Evolutionary conservation across 1,140 invertebrate species (phyloP), one percentile per base, ranked within the genome.

Genomic region (Nautilus pompilius): DNA sequence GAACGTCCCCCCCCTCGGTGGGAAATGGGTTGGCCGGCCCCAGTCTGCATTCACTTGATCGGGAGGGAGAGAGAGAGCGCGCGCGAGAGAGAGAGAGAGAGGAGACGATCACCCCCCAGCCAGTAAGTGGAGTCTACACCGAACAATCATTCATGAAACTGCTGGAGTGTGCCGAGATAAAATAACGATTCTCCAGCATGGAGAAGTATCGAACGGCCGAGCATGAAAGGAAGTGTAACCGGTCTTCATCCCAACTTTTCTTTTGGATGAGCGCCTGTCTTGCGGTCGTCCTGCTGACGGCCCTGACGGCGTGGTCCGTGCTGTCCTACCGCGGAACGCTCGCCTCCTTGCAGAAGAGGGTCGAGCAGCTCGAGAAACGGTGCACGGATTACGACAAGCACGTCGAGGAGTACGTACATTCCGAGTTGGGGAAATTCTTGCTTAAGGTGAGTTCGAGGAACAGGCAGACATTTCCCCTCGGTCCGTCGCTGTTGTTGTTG

Each of bases 381-480:
- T 46, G 24, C 13, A 46, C 45, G 45, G 45, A 46, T 46, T 46
- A 46, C 24, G 45, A 46, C 4, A 3, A 13, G 24, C n/a, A 13
- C 13, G 13, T 46, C 17, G 17, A 46, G 17, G 3, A 46, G 3
- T 46, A 46, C 24, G 24, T 46, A 5, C n/a, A n/a, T n/a, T n/a
- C n/a, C n/a, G n/a, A n/a, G n/a, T n/a, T n/a, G n/a, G n/a, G n/a
- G n/a, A n/a, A n/a, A n/a, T n/a, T n/a, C n/a, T n/a, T n/a, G n/a
- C n/a, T n/a, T n/a, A n/a, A n/a, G n/a, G n/a, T n/a, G n/a, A n/a
- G n/a, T n/a, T n/a, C n/a, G n/a, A n/a, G n/a, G n/a, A n/a, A n/a
- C n/a, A 51, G 94, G 85, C 51, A 91, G 89, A 78, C 93, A 93
- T 75, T 93, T 86, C 34, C 92, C 92, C 62, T n/a, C n/a, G n/a